A percentile compares a stretch with the other conserved stretches of the same genome.
Conservation (phyloP, 1,140 invertebrate species). For the Lordiphosa stackelbergi region DNA sequence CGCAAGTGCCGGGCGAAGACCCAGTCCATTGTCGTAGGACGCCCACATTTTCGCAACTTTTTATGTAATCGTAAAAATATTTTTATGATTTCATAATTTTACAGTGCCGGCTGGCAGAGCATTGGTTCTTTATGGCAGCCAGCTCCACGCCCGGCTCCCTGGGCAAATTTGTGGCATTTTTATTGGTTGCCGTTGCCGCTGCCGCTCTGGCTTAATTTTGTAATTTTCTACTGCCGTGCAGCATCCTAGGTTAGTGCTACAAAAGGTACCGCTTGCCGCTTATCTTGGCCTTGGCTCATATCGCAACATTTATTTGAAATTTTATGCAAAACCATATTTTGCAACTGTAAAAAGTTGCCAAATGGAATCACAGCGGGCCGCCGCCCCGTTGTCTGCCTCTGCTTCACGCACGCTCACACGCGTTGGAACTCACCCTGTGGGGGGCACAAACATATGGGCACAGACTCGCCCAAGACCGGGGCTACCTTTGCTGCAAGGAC, state of each 20-base stretch:
- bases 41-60: slow-evolving; percentile 61
- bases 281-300: slow-evolving; percentile 55
- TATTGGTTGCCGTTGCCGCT: slow-evolving; percentile 12
- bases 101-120: slow-evolving; percentile 50
- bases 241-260: slow-evolving; percentile 24
- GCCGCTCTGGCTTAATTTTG: slow-evolving; percentile 31
- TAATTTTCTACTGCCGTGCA: slow-evolving; percentile 32
- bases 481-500: slow-evolving; percentile 49
- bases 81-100: slow-evolving; percentile 75
- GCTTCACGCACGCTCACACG: slow-evolving; percentile 20
- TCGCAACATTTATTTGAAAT: slow-evolving; percentile 47
- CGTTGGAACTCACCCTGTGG: neutral
- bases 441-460: slow-evolving; percentile 21
- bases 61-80: slow-evolving; percentile 76
- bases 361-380: slow-evolving; percentile 70
- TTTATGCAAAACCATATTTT: slow-evolving; percentile 73
- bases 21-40: slow-evolving; percentile 16
- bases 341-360: slow-evolving; percentile 46
- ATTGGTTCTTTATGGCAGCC: slow-evolving; percentile 53
- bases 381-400: slow-evolving; percentile 27
- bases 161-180: slow-evolving; percentile 44
- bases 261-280: slow-evolving; percentile 37
- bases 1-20: slow-evolving; percentile 47
- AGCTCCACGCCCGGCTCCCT: slow-evolving; percentile 13
- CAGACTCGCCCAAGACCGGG: slow-evolving; percentile 64